Percentiles rank a stretch among this genome's conserved stretches.
Conservation (phyloP, 2,113 vertebrate species). For the Catagonus wagneri region DNA sequence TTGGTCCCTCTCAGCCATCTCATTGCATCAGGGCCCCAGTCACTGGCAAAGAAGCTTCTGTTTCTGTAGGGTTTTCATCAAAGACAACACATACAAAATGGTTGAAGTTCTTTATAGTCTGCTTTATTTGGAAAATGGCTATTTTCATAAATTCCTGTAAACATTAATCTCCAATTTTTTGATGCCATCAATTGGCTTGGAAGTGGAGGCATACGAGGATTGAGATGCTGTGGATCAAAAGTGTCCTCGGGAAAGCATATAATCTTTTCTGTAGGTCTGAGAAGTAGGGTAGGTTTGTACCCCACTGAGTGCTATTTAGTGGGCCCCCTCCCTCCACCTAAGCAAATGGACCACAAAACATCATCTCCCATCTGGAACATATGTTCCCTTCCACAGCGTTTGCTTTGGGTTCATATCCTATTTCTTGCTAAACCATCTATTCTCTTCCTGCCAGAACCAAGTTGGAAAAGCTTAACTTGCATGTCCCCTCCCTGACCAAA, state of each 20-base stretch:
- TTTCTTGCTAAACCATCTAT: background rate
- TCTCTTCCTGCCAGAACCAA: constrained; percentile 49
- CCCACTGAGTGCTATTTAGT: background rate
- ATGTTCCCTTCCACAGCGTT: background rate
- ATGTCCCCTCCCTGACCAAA: constrained; percentile 9
- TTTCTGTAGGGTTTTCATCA: background rate
- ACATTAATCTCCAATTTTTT: constrained; percentile 40
- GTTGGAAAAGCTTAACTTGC: constrained; percentile 12
- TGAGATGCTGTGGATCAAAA: background rate
- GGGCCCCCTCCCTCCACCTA: background rate
- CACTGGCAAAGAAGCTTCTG: background rate
- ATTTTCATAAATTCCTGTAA: background rate
- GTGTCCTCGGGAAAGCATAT: background rate
- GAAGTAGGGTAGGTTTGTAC: background rate
- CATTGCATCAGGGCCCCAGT: background rate
- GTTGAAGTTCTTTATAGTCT: background rate
- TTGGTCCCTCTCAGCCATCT: background rate
- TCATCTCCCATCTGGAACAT: background rate
- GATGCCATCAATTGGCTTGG: background rate
- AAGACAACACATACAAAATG: background rate
- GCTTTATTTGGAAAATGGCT: constrained; percentile 22
- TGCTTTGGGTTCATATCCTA: constrained; percentile 2
- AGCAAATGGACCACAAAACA: background rate
- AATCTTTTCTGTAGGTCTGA: background rate
- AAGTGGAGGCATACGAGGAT: background rate